Evolutionary conservation across 2,797 vertebrate genomes (phyloP), one percentile per base, ranked within the genome.

Genomic region (Gallinago solitaria): DNA sequence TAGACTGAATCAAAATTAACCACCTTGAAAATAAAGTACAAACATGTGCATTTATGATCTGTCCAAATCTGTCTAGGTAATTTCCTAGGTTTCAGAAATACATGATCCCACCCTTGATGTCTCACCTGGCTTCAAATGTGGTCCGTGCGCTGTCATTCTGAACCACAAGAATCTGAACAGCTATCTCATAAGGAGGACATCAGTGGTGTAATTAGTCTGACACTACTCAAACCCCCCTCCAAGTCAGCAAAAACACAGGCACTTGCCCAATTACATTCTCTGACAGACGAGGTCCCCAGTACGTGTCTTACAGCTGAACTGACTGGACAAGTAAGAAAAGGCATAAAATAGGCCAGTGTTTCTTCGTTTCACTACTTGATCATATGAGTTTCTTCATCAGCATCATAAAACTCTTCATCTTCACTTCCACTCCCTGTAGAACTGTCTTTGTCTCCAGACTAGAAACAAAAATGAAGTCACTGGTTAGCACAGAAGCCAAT

Each of bases 351-450:
- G n/a, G 68, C 47, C 60, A 76, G 53, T 3, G 16, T 41, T 85
- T 81, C 91, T 86, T 96, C 94, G 90, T 59, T 70, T 53, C 69
- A 39, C 97, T 97, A 98, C 87, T 97, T 98, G 90, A 98, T 97
- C 98, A 98, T 98, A 39, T 98, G 98, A 19, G 98, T 98, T 88
- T 98, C 98, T 96, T 98, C 98, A 64, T 97, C 69, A 2, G 97
- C 97, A 68, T 98, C 98, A n/a, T 97, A 98, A 41, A 98, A 98
- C 56, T 98, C 98, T 57, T 98, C 98, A 90, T 98, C 98, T 87
- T 98, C 98, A 63, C 97, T 98, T 84, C 95, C 97, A 11, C 97
- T 97, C 51, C 84, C 97, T 17, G 80, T 28, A 45, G 91, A 77
- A 76, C 95, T 93, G 53, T 96, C 96, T 86, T 96, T 97, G 82